These are phyloP conservation scores for Spodoptera exigua DNA, from an alignment of 2,888 invertebrate genomes.

Conservation along the genomic window DNA sequence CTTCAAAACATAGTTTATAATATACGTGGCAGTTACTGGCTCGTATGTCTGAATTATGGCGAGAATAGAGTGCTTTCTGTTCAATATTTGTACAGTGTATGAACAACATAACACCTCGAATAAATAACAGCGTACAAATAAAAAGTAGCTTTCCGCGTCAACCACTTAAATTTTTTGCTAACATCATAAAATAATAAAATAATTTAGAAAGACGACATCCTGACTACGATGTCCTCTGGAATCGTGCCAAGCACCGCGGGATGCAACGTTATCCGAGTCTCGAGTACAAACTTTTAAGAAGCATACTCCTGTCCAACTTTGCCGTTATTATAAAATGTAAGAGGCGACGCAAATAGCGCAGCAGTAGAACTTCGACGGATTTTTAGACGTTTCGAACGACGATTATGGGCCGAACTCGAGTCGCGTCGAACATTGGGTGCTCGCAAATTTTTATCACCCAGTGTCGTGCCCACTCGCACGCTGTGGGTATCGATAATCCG, in stretches of 20 bases:
- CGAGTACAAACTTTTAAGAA: conserved; percentile 73
- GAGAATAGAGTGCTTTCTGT: conserved; percentile 55
- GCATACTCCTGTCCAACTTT: conserved; percentile 73
- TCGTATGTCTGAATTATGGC: conserved; percentile 66
- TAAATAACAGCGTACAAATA: conserved; percentile 52
- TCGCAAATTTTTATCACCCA: conserved; percentile 72
- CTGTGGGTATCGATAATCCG: conserved; percentile 46
- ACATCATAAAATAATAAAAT: conserved; percentile 77
- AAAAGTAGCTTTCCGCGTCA: conserved; percentile 48
- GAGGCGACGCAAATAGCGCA: conserved; percentile 64
- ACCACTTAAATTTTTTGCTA: conserved; percentile 64
- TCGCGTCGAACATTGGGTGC: conserved; percentile 58
- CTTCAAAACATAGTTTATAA: conserved; percentile 60
- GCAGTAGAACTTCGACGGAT: conserved; percentile 62
- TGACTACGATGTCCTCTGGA: conserved; percentile 71
- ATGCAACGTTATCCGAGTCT: conserved; percentile 70
- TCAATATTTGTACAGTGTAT: conserved; percentile 58
- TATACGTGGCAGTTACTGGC: conserved; percentile 61
- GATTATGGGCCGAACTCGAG: conserved; percentile 66
- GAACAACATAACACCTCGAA: conserved; percentile 46
- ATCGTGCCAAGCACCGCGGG: conserved; percentile 71
- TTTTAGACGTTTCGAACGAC: conserved; percentile 70
- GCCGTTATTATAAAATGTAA: conserved; percentile 75
- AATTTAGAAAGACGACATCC: conserved; percentile 73
- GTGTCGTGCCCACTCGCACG: conserved; percentile 59